Conservation (phyloP, 2,113 vertebrate genomes). For the Pogona vitticeps region DNA sequence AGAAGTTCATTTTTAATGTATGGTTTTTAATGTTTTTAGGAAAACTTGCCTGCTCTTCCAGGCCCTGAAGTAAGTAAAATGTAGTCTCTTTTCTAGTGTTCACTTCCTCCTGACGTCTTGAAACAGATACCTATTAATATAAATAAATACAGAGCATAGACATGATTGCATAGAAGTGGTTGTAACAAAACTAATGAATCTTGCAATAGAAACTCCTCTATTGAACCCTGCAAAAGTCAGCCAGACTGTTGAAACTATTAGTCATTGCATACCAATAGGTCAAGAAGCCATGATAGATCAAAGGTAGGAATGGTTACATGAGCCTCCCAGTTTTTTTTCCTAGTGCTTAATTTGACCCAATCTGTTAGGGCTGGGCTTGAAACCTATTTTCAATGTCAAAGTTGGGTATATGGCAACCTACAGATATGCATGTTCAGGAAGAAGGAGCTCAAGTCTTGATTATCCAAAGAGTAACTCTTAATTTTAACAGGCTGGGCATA, state of each 20-base stretch:
- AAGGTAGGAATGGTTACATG: not conserved
- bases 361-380: too few species aligned
- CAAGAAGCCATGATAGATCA: not conserved
- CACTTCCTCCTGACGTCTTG: not conserved
- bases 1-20: fast-evolving
- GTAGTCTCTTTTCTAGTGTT: not conserved
- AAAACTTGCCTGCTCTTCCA: not conserved
- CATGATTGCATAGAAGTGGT: not conserved
- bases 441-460: too few species aligned
- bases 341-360: not conserved
- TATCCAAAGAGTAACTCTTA: not conserved
- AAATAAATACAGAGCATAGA: not conserved
- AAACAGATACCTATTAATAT: not conserved
- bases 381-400: not conserved
- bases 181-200: not conserved
- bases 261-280: not conserved
- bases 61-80: constrained; percentile 66
- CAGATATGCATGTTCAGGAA: not conserved
- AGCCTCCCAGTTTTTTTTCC: too few species aligned
- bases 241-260: not conserved
- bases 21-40: constrained; percentile 40
- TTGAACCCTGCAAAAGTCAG: not conserved
- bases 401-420: not conserved
- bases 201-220: not conserved
- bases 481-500: not conserved